Percentiles rank a stretch among this genome's conserved stretches.
phyloP scores from a whole-genome alignment of 2,113 vertebrate genomes.

The Pogona vitticeps region DNA sequence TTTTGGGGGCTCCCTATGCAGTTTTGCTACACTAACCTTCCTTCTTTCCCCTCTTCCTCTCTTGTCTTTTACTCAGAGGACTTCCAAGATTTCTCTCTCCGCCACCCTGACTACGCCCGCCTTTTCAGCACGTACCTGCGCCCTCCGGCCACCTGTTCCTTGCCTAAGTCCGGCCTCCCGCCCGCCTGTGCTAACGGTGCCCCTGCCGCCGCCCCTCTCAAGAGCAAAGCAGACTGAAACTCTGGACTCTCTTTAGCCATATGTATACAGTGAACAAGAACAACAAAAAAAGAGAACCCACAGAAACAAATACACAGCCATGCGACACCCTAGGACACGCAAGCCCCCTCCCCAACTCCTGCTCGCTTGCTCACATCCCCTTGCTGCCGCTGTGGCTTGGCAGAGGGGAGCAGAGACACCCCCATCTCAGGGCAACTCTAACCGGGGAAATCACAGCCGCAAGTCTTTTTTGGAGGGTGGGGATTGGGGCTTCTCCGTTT shows the following conservation, averaged over 20 bases:
- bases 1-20: background rate
- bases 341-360: background rate
- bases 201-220: constrained; percentile 39
- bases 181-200: constrained; percentile 50
- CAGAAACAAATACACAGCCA: constrained; percentile 17
- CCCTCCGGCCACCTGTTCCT: constrained; percentile 11
- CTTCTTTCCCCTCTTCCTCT: background rate
- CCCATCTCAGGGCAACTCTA: constrained; percentile 38
- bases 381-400: constrained; percentile 30
- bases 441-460: constrained; percentile 21
- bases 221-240: constrained; percentile 65
- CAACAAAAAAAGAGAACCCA: background rate
- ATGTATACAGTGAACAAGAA: background rate
- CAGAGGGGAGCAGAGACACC: constrained; percentile 4
- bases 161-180: constrained; percentile 32
- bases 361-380: constrained; percentile 28
- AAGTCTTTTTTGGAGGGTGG: background rate
- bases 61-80: constrained; percentile 46
- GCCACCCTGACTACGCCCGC: constrained; percentile 61
- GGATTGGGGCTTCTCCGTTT: constrained; percentile 21
- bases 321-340: background rate
- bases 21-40: background rate
- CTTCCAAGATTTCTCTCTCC: constrained; percentile 69
- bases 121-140: constrained; percentile 69
- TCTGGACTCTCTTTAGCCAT: constrained; percentile 12